phyloP scores from a whole-genome alignment of 2,888 invertebrate species.

The Itoplectis maculator region DNA sequence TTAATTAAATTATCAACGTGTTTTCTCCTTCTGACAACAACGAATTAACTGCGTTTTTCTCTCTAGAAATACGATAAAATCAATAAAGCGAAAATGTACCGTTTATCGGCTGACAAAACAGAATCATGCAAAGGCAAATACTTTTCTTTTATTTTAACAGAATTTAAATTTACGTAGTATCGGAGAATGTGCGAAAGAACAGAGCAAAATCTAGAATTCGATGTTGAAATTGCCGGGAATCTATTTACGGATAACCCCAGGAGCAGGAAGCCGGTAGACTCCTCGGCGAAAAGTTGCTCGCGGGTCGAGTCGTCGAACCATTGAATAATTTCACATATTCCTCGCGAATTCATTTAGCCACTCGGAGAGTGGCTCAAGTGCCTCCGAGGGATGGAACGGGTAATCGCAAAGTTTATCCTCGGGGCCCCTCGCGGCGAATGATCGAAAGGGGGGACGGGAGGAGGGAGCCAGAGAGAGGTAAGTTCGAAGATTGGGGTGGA shows the following conservation, averaged over 20 bases:
- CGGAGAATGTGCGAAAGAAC: neutral
- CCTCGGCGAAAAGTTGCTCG: neutral
- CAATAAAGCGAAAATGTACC: neutral
- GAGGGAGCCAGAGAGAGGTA: no score
- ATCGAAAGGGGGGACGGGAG: constrained; percentile 34
- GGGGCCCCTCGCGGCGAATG: constrained; percentile 2
- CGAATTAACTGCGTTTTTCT: neutral
- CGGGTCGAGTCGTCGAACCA: neutral
- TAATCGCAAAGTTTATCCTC: constrained; percentile 42
- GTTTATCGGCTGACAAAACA: neutral
- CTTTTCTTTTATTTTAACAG: neutral
- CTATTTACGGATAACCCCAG: neutral
- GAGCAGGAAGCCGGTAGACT: no score
- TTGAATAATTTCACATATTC: constrained; percentile 37
- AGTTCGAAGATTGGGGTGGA: neutral
- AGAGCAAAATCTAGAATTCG: neutral
- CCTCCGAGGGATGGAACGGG: constrained; percentile 6
- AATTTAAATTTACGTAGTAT: neutral
- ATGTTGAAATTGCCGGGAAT: constrained; percentile 8
- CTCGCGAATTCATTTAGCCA: constrained; percentile 15
- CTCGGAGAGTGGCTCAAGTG: neutral
- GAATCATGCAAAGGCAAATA: neutral
- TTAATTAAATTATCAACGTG: neutral
- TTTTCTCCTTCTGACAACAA: neutral
- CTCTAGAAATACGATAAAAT: neutral